Evolutionary conservation across 2,888 invertebrate genomes (phyloP).

Genomic region (Notodonta ziczac): DNA sequence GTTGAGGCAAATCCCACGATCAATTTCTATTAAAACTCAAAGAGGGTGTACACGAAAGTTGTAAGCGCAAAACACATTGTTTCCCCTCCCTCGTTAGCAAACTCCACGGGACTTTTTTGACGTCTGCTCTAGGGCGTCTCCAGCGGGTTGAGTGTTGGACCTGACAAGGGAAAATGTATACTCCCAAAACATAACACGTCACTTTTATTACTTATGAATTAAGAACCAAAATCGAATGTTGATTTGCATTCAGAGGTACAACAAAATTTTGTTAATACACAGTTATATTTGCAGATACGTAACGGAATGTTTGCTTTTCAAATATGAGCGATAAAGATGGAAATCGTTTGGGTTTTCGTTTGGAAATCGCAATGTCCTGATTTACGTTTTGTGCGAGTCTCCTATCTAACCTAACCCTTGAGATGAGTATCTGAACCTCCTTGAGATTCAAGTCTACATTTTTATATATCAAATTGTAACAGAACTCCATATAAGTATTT

Average conservation of each 20-base stretch:
- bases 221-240: slow-evolving; percentile 50
- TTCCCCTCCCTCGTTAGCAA: slow-evolving; percentile 75
- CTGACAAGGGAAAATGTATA: slow-evolving; percentile 48
- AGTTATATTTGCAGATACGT: slow-evolving; percentile 50
- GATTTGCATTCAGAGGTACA: slow-evolving; percentile 26
- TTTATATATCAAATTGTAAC: slow-evolving; percentile 35
- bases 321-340: slow-evolving; percentile 47
- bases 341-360: slow-evolving; percentile 41
- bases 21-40: slow-evolving; percentile 54
- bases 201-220: slow-evolving; percentile 42
- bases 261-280: slow-evolving; percentile 47
- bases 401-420: slow-evolving; percentile 62
- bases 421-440: slow-evolving; percentile 67
- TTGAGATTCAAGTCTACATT: slow-evolving; percentile 47
- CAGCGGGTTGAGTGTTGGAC: slow-evolving; percentile 66
- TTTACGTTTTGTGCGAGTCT: slow-evolving; percentile 59
- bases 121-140: slow-evolving; percentile 75
- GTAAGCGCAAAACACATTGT: slow-evolving; percentile 66
- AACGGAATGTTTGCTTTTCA: slow-evolving; percentile 44
- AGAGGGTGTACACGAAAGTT: slow-evolving; percentile 51
- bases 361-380: slow-evolving; percentile 39
- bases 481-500: slow-evolving; percentile 23
- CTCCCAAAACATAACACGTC: slow-evolving; percentile 31
- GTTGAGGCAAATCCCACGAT: slow-evolving; percentile 46
- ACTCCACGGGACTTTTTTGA: slow-evolving; percentile 75